Evolutionary conservation across 2,113 vertebrate genomes (phyloP), one percentile per base, ranked within the genome.

Genomic region (Puntigrus tetrazona): DNA sequence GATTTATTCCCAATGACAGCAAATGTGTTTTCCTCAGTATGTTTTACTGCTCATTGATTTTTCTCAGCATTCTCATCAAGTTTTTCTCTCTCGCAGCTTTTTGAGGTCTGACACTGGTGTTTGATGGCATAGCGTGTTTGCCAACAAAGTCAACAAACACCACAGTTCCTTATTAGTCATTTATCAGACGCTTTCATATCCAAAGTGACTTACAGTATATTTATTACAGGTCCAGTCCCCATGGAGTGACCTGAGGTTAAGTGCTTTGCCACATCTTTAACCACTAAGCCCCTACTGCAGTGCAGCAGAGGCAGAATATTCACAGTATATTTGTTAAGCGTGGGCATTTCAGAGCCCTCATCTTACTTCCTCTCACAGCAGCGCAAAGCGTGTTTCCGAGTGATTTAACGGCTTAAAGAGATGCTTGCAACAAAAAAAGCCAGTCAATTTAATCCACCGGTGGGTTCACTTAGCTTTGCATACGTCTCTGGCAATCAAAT

Each of bases 41-140:
- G 63, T 85, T 81, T 85, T 65, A 80, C 76, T n/a, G 22, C 59
- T 52, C 36, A 87, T 73, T 85, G 86, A 87, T 85, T 87, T 80
- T 82, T 10, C 36, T 61, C 41, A 57, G 75, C 61, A 72, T 85
- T 55, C 84, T 72, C 69, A 22, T 73, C 61, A 50, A 69, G 76
- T 75, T 75, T 76, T 69, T 83, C 67, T 87, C 67, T 87, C 27
- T 73, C 13, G 5, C 45, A 45, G 34, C 7, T 65, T 41, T 34
- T 55, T 80, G 55, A 67, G 45, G 41, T 69, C 52, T 87, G 41
- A 31, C 67, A 77, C 29, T 50, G 63, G 10, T 79, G 14, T 79
- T 57, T 57, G 55, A 83, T 25, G 27, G 34, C 43, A n/a, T 50
- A 34, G 61, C 74, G 36, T 50, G 70, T 81, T 79, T 20, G 52